Percentiles rank a stretch among this genome's conserved stretches.
These are phyloP conservation scores for Morone saxatilis DNA, from an alignment of 2,113 vertebrate species.

Conservation along the genomic window DNA sequence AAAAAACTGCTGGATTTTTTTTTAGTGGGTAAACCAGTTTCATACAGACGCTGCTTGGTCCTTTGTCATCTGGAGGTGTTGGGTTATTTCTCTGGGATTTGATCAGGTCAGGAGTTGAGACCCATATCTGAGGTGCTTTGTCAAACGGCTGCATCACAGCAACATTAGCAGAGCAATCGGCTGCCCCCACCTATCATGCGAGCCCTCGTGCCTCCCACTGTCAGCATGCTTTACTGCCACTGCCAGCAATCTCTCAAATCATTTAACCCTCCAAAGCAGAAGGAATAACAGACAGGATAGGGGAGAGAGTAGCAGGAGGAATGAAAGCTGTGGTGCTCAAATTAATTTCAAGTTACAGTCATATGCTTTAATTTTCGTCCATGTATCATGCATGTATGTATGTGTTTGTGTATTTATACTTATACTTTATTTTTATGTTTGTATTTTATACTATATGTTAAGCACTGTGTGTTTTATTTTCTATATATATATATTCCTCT, in stretches of 20 bases:
- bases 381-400: no score
- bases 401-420: no score
- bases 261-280: slow-evolving; percentile 53
- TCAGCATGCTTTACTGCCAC: slow-evolving; percentile 55
- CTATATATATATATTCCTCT: slow-evolving; percentile 4
- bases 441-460: no score
- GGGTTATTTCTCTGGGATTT: slow-evolving; percentile 39
- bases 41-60: slow-evolving; percentile 17
- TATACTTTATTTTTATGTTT: no score
- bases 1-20: background rate
- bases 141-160: slow-evolving; percentile 51
- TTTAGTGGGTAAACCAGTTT: background rate
- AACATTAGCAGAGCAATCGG: slow-evolving; percentile 32
- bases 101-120: slow-evolving; percentile 45
- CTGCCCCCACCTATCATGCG: slow-evolving; percentile 5
- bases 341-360: slow-evolving; percentile 68
- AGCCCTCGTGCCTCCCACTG: slow-evolving; percentile 40
- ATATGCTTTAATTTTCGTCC: no score
- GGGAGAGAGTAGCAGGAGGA: slow-evolving; percentile 21
- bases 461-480: no score
- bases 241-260: slow-evolving; percentile 64
- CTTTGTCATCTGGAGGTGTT: slow-evolving; percentile 16
- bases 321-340: slow-evolving; percentile 60
- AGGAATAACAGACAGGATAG: slow-evolving; percentile 39
- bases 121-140: slow-evolving; percentile 37